Percentiles rank a stretch among this genome's conserved stretches.
phyloP scores from a whole-genome alignment of 2,113 vertebrate species.

The Myotis yumanensis region DNA sequence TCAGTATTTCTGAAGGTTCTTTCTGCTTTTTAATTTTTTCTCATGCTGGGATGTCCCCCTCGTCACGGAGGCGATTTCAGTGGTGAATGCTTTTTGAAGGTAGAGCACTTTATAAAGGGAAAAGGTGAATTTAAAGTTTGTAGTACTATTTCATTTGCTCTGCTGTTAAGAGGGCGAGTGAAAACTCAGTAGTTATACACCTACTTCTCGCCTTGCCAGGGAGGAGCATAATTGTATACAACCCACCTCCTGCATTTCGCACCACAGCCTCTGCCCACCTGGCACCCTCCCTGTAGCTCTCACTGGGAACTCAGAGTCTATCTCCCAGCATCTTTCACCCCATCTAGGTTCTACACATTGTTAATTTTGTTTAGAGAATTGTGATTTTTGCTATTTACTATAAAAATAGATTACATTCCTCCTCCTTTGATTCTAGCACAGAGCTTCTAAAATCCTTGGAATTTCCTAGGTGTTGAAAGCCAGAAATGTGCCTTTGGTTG shows the following conservation, averaged over 20 bases:
- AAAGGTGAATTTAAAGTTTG: background rate
- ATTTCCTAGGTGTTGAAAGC: background rate
- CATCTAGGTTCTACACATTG: background rate
- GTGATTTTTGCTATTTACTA: background rate
- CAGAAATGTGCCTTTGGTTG: background rate
- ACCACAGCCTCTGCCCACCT: fast-evolving
- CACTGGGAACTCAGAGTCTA: background rate
- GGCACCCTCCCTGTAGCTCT: fast-evolving
- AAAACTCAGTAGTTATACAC: background rate
- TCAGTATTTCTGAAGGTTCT: background rate
- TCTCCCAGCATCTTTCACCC: background rate
- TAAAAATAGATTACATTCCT: background rate
- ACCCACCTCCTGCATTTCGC: fast-evolving
- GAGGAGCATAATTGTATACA: background rate
- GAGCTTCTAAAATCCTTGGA: background rate
- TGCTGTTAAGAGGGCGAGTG: background rate
- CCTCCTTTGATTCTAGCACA: background rate
- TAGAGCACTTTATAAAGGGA: background rate
- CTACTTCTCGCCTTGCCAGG: background rate
- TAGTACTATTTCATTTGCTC: background rate
- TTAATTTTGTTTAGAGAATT: background rate
- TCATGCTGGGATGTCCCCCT: background rate
- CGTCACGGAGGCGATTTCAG: background rate
- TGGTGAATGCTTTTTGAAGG: background rate
- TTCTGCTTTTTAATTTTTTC: background rate